phyloP scores from a whole-genome alignment of 53 echinoderm and acorn worm species.

The Holothuria scabra region DNA sequence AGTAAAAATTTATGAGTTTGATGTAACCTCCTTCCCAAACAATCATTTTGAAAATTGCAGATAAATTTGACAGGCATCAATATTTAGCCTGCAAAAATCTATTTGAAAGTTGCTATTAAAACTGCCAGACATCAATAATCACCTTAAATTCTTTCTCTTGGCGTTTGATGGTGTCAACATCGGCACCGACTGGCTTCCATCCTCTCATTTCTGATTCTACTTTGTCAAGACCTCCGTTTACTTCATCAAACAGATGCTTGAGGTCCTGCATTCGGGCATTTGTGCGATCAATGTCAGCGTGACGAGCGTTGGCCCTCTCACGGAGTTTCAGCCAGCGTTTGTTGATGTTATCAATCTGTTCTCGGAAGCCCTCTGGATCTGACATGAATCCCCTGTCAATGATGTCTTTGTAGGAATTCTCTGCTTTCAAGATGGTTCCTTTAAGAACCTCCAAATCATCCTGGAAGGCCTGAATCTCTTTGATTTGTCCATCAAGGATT shows the following conservation, averaged over 20 bases:
- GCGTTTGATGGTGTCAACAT: slow-evolving; percentile 91
- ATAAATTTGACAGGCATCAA: no score
- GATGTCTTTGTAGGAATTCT: slow-evolving; percentile 86
- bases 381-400: slow-evolving; percentile 91
- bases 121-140: not conserved
- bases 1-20: no score
- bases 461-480: slow-evolving; percentile 85
- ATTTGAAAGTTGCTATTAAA: no score
- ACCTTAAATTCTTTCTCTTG: slow-evolving; percentile 99
- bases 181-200: slow-evolving; percentile 92
- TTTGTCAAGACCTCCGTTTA: slow-evolving; percentile 76
- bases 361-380: slow-evolving; percentile 87
- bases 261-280: slow-evolving; percentile 79
- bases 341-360: slow-evolving; percentile 86
- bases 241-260: slow-evolving; percentile 76
- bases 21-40: no score
- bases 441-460: slow-evolving; percentile 87
- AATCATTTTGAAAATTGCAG: no score
- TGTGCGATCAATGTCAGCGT: slow-evolving; percentile 86
- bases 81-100: no score
- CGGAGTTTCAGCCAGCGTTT: slow-evolving; percentile 78
- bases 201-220: slow-evolving; percentile 69
- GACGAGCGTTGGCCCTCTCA: slow-evolving; percentile 80
- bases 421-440: slow-evolving; percentile 80
- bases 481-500: slow-evolving; percentile 72